phyloP scores from a whole-genome alignment of 2,113 vertebrate species.

The Corvus moneduloides region DNA sequence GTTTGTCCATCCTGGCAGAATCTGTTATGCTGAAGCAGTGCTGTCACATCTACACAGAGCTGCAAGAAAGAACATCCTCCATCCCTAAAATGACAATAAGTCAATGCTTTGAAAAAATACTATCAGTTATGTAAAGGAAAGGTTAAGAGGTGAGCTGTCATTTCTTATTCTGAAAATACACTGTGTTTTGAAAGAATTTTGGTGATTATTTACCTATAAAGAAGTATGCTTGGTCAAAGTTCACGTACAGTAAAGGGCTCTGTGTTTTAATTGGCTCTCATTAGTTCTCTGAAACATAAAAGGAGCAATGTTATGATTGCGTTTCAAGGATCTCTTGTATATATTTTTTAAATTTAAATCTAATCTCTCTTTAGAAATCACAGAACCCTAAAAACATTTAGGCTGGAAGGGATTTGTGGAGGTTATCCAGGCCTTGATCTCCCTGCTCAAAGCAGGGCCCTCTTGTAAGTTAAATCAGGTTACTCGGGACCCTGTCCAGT shows the following conservation, averaged over 20 bases:
- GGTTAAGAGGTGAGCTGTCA: not conserved
- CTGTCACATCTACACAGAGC: not conserved
- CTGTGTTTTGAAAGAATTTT: not conserved
- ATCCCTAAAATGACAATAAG: not conserved
- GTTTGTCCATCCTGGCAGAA: not conserved
- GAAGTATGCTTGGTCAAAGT: not conserved
- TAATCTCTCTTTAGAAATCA: conserved; percentile 29
- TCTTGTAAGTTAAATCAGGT: not conserved
- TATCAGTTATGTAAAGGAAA: not conserved
- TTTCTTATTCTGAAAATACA: not conserved
- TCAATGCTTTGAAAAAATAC: not conserved
- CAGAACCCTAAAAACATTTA: conserved; percentile 16
- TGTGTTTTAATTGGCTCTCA: conserved; percentile 47
- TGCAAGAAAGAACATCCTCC: not conserved
- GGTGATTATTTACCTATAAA: conserved; percentile 43
- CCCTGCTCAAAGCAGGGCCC: not conserved
- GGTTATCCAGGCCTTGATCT: conserved; percentile 8
- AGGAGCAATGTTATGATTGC: not conserved
- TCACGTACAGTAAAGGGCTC: not conserved
- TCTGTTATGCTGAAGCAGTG: not conserved
- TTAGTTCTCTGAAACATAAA: not conserved
- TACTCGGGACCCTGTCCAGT: fast-evolving
- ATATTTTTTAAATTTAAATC: conserved; percentile 12
- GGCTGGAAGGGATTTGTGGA: conserved; percentile 16
- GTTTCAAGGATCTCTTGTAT: conserved; percentile 15